Base-by-base conservation (phyloP, 2,888 invertebrate genomes). In the Torymus tubicola region DNA sequence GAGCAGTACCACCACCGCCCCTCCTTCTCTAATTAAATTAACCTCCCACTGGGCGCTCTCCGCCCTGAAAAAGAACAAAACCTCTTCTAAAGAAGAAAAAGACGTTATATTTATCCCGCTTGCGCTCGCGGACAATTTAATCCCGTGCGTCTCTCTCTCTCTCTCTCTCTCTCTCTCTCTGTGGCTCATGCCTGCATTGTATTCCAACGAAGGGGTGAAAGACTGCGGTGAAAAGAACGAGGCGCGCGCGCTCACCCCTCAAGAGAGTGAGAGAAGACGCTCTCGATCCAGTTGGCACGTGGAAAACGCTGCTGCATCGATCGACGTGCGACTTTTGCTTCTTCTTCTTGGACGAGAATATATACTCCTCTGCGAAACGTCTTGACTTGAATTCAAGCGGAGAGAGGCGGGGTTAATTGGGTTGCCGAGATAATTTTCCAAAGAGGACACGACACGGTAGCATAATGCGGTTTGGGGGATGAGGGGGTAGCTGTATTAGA, bases 201-300 rank as follows among this genome's bases (percentile, higher is more conserved):
- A 58, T 70, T 70, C 64, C 31, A 11, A 52, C 58, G 71, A 52
- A 53, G 5, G 14, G 60, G 13, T 2, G 18, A 42, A 67, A 18
- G 50, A 50, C 50, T 18, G 16, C 8, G 18, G 24, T 55, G 14
- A 55, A 64, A 73, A 31, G 53, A 53, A 57, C 13, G n/a, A 21
- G 1, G 21, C 2, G 21, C 21, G 21, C 21, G 21, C 21, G 21
- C 21, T n/a, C n/a, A 2, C 21, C 21, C 21, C 21, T 21, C 21
- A 21, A 31, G 16, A 52, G 21, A 3, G 24, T 3, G 18, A n/a
- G 18, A 50, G 21, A 16, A 61, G 57, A 55, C n/a, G 65, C 60
- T 63, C 65, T 58, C 79, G 83, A 80, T 82, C 82, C 83, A 83
- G 84, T 85, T 84, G 83, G 84, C 85, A 82, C 81, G 81, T 81